Evolutionary conservation across 2,113 vertebrate species (phyloP), one percentile per base, ranked within the genome.

Genomic region (Cololabis saira): DNA sequence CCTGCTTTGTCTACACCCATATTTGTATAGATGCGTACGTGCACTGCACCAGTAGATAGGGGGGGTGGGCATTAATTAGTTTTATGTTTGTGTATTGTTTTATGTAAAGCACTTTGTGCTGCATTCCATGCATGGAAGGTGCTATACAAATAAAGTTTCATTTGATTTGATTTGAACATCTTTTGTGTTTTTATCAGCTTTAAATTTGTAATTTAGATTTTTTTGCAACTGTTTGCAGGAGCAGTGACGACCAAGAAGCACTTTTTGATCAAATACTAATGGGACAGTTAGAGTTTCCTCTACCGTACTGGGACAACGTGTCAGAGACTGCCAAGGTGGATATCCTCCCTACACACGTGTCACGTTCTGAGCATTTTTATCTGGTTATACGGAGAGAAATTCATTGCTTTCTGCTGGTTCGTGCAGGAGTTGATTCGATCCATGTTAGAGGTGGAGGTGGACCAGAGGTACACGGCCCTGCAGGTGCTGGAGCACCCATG

Each of bases 261-360:
- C 95, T 99, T 64, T 99, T 99, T 86, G 97, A 99, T 88, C 98
- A 99, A 90, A 99, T 99, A 79, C 89, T 99, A 61, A 96, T 96
- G 95, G 98, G 97, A 16, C 96, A 98, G 87, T 92, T 98, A 60
- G 97, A 99, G 84, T 99, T 99, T 74, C 98, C 98, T 55, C 92
- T 95, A 61, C 97, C 96, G 0, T 99, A 98, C 69, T 99, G 98
- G 98, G 97, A 99, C 88, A 96, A 98, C 0, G 92, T 99, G 68
- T 99, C 98, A 11, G 96, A 98, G 47, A 94, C 97, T 6, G 98
- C 98, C 47, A 99, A 95, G 95, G 98, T 97, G 19, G 80, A 1
- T 9, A 54, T 67, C 16, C 12, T 0, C 12, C 19, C 2, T 12
- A 3, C 47, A 2, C 40, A 2, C 3, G 5, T 56, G 13, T 37